Conservation (phyloP, 1,140 invertebrate species). For the Leptonema lineaticorne region DNA sequence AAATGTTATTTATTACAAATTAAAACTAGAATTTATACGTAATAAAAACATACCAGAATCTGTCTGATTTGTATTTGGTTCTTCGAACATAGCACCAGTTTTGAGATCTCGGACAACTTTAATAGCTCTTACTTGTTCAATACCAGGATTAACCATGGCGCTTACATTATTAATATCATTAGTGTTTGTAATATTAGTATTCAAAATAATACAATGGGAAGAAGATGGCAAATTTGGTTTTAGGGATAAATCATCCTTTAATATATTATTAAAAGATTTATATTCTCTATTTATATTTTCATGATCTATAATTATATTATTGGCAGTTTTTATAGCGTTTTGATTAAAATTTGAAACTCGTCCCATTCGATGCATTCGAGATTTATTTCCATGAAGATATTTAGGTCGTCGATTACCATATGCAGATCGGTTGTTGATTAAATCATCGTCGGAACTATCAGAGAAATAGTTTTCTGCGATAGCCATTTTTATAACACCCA, state of each 20-base stretch:
- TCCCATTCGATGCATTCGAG: slow-evolving; percentile 34
- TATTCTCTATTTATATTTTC: slow-evolving; percentile 32
- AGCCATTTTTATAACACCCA: slow-evolving; percentile 74
- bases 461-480: slow-evolving; percentile 88
- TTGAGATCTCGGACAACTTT: slow-evolving; percentile 53
- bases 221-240: slow-evolving; percentile 15
- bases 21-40: not conserved
- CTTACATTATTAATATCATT: slow-evolving; percentile 50
- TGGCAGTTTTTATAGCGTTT: slow-evolving; percentile 37
- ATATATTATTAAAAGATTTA: slow-evolving; percentile 19
- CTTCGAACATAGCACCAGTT: slow-evolving; percentile 57
- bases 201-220: slow-evolving; percentile 37
- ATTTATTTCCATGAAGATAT: slow-evolving; percentile 36
- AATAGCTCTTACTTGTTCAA: slow-evolving; percentile 55
- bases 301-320: slow-evolving; percentile 36
- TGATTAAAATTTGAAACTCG: slow-evolving; percentile 35
- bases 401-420: slow-evolving; percentile 32
- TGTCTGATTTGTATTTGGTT: slow-evolving; percentile 40
- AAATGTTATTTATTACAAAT: too few relatives aligned
- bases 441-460: slow-evolving; percentile 60
- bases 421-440: slow-evolving; percentile 30
- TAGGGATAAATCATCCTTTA: slow-evolving; percentile 15
- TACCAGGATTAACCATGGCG: slow-evolving; percentile 48
- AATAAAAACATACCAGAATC: slow-evolving; percentile 27
- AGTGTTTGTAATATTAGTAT: slow-evolving; percentile 38